Evolutionary conservation across 2,113 vertebrate species (phyloP), one percentile per base, ranked within the genome.

Genomic region (Capricornis sumatraensis): DNA sequence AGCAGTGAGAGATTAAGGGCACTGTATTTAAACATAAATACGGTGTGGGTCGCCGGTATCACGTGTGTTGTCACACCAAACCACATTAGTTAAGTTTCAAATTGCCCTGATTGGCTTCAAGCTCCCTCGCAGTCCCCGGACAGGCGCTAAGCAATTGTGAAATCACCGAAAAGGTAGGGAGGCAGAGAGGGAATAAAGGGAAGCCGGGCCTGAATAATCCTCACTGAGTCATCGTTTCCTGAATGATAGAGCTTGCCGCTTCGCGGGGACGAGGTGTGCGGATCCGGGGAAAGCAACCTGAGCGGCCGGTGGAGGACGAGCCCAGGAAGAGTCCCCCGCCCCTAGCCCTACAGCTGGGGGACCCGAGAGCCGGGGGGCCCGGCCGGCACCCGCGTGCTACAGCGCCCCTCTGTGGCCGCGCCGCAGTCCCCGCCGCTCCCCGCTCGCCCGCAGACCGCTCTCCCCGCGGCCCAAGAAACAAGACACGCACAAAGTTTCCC

Each of bases 401-500:
- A 85, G 98, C 98, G 96, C 98, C 98, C 97, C 62, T 96, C 96
- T 8, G 95, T 96, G 98, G 97, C 96, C 78, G 82, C 84, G 33
- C 87, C 60, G 78, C 94, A 36, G 79, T 27, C 78, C 96, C 83
- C 43, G 87, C 85, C 30, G 93, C 91, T 88, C 87, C 57, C 57
- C 25, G 76, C 94, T 95, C 58, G n/a, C 76, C 93, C 11, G 67
- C 95, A 45, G 57, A 96, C 94, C 92, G 43, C 60, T 93, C 88
- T 96, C 87, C 88, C 93, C 67, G 60, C 64, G 85, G 87, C 88
- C 12, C 50, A 58, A 91, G 92, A 88, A 96, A 92, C 40, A 6
- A 62, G 92, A 96, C 89, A 87, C 52, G 57, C 95, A 95, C n/a
- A 98, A 98, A 98, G 98, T 98, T 98, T 97, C 87, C 95, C 2